Evolutionary conservation across 2,113 vertebrate genomes (phyloP).

Genomic region (Passer montanus): DNA sequence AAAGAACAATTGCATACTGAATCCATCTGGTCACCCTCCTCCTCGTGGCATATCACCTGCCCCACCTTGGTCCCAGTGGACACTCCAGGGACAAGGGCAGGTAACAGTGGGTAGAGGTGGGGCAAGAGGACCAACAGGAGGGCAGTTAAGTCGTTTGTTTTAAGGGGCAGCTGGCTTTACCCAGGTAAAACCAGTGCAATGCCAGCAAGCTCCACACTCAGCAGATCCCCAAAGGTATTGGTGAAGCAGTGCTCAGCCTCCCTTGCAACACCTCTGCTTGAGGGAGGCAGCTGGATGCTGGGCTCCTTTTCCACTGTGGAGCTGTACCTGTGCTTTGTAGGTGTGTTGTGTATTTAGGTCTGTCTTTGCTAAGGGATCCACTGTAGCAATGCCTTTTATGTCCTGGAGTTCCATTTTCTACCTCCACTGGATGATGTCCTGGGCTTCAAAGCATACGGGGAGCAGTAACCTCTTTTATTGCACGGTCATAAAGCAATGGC

Average conservation of each 20-base stretch:
- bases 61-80: neutral
- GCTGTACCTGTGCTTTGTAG: neutral
- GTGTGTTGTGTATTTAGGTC: neutral
- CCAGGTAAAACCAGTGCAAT: neutral
- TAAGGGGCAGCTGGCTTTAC: neutral
- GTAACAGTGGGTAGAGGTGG: neutral
- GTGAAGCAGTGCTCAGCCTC: neutral
- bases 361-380: neutral
- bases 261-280: rapidly evolving
- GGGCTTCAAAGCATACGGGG: neutral
- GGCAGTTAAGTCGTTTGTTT: neutral
- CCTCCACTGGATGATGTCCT: neutral
- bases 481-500: neutral
- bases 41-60: neutral
- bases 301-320: neutral
- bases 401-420: neutral
- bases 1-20: neutral
- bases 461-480: neutral
- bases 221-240: neutral
- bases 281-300: neutral
- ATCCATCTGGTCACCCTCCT: neutral
- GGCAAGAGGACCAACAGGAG: neutral
- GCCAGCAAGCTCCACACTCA: neutral
- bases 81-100: neutral
- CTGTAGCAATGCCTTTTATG: rapidly evolving